Base-by-base conservation (phyloP, 2,888 invertebrate species). In the Cheiracanthium punctorium region DNA sequence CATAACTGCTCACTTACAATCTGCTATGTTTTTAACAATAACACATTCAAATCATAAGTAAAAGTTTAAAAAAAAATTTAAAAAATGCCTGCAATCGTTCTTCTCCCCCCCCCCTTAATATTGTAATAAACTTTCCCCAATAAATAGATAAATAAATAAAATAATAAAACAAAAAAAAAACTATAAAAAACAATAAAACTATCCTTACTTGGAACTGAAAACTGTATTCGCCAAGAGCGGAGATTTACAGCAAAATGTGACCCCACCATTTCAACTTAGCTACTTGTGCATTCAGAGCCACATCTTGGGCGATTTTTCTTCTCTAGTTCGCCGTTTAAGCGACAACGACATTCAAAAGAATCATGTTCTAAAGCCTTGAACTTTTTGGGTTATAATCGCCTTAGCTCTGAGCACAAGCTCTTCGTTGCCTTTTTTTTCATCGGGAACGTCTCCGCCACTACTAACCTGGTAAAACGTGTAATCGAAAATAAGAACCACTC, bases 221-320 rank as follows among this genome's bases (percentile, higher is more conserved):
- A 48, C 10, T 29, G 17, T 64, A 29, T 17, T 79, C 79, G 79
- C 84, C 84, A 79, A 79, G 12, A 28, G 37, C 74, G 69, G 84
- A 79, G 65, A 71, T 71, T 58, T 67, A 24, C 28, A 37, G 43
- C 33, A n/a, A 64, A 67, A 73, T 32, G 33, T 70, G 41, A 52
- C 77, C 43, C 52, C 30, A 52, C 67, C 71, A 20, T 48, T 30
- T 69, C 41, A 41, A 41, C 29, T 37, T 14, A 28, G 48, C 84
- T 85, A 72, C 74, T 79, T 85, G 28, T 7, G 84, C 32, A 85
- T 85, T 85, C 84, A 79, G 37, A 80, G 30, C 84, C 84, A 85
- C 69, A 67, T 67, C 79, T 76, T 12, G 14, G 14, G 43, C 32
- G 32, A 64, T 67, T 30, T 67, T 67, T 67, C 32, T 32, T 32